Conservation (phyloP, 2,797 vertebrate genomes). For the Muraenolepis orangiensis region DNA sequence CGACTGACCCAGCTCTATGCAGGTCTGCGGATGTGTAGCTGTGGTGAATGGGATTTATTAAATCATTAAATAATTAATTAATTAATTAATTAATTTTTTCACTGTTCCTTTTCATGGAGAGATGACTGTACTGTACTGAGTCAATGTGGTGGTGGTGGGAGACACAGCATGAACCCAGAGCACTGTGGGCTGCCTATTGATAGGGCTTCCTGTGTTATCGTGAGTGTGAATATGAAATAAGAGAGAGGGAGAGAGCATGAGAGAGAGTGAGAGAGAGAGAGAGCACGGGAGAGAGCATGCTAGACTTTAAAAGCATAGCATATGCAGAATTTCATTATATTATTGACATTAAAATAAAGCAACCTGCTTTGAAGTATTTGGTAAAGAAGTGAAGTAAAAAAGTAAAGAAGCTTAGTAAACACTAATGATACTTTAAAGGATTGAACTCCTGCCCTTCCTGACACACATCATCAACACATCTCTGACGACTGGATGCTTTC, state of each 20-base stretch:
- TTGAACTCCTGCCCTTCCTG: too few relatives aligned
- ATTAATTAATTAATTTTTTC: too few relatives aligned
- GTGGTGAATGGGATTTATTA: too few relatives aligned
- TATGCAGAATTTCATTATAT: not conserved
- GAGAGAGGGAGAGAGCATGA: not conserved
- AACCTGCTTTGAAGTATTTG: slow-evolving; percentile 13
- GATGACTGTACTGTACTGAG: slow-evolving; percentile 13
- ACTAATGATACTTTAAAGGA: not conserved
- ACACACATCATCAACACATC: too few relatives aligned
- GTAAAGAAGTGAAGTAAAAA: not conserved
- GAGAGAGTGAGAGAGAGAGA: not conserved
- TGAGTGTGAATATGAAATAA: not conserved
- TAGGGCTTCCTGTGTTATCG: slow-evolving; percentile 5
- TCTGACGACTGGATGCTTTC: too few relatives aligned
- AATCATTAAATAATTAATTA: too few relatives aligned
- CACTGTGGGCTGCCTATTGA: slow-evolving; percentile 5
- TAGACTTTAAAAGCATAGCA: not conserved
- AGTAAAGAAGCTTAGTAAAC: not conserved
- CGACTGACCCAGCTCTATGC: slow-evolving; percentile 28
- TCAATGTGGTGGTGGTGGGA: slow-evolving; percentile 5
- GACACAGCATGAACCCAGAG: not conserved
- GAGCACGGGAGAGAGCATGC: not conserved
- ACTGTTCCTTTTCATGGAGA: slow-evolving; percentile 7
- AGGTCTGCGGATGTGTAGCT: slow-evolving; percentile 38
- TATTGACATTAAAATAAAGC: not conserved